Base-by-base conservation (phyloP, 2,113 vertebrate genomes). In the Sinocyclocheilus maitianheensis region DNA sequence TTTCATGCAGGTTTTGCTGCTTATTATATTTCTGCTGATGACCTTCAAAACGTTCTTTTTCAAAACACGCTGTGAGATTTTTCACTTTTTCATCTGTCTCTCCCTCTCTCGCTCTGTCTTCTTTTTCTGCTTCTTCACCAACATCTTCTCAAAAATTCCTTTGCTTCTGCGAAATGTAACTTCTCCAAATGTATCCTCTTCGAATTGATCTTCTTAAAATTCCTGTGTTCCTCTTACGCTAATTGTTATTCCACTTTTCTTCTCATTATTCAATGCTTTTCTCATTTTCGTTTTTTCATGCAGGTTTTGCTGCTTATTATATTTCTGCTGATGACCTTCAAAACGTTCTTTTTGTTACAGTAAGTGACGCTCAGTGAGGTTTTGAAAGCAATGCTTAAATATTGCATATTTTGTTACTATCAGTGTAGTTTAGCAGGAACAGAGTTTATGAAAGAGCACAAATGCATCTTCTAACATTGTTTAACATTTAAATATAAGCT, bases 181-280 rank as follows among this genome's bases (percentile, higher is more conserved):
- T 81, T 81, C 79, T 89, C 53, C 67, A 85, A 87, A 89, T 87
- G 46, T 48, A 43, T 75, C 75, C 81, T 89, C 86, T 79, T 78
- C 83, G 86, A 87, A 87, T 75, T 34, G 6, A 69, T 71, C 67
- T 48, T 43, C 71, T 77, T 71, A 75, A 87, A 86, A 76, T 13
- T 83, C 53, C 58, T 78, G 60, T 83, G 83, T 87, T 89, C 83
- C 72, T 65, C 65, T 85, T 85, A 69, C 2, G 62, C 77, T 85
- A 43, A 84, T 78, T 79, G n/a, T 87, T 77, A 82, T 87, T 85
- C 83, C 77, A 63, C 75, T 72, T 88, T 84, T 67, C 76, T 86
- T 81, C n/a, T 82, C 65, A 48, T 86, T 81, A 86, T 20, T 84
- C 55, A 8, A 3, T 20, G n/a, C 20, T 53, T 87, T 87, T 74